Evolutionary conservation across 2,113 vertebrate species (phyloP), one percentile per base, ranked within the genome.

Genomic region (Holacanthus passer): DNA sequence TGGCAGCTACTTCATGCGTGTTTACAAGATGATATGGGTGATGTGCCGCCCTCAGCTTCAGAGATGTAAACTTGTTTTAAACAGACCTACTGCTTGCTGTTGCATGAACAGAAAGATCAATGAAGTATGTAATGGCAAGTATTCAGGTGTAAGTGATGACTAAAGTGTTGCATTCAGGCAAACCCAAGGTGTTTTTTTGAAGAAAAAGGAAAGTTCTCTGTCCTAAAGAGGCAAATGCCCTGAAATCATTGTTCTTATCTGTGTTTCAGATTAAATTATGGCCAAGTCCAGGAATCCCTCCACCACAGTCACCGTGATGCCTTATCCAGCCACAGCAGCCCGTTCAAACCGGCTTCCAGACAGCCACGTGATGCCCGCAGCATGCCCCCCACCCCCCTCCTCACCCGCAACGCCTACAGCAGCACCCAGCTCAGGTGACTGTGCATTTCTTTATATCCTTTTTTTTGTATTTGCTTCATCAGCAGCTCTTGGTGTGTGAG

Each of bases 351-450:
- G 0, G 89, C 94, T 79, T 96, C 96, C 70, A 94, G 96, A 45
- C 96, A 96, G 72, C 94, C 95, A 0, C 94, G 77, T 0, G 97
- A 97, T 0, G 95, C 97, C 0, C 95, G 96, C 69, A 99, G 97
- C 95, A 97, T 99, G 97, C 98, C 98, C 12, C 97, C 96, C 1
- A 99, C 98, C 0, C 98, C 98, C 0, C 95, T 99, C 72, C 96
- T 99, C 43, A 96, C 97, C 5, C 97, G 97, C 64, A 99, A 97
- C 0, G 97, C 98, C 81, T 97, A 96, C 95, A 98, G 98, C 90
- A 99, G 97, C 95, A 97, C 93, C 88, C 97, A 99, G 83, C 92
- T 99, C 80, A 96, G 96, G 98, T 99, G 70, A 31, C 27, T n/a
- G n/a, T n/a, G n/a, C n/a, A n/a, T n/a, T n/a, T 12, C 59, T 45